Base-by-base conservation (phyloP, 2,797 vertebrate genomes). In the Anniella stebbinsi region DNA sequence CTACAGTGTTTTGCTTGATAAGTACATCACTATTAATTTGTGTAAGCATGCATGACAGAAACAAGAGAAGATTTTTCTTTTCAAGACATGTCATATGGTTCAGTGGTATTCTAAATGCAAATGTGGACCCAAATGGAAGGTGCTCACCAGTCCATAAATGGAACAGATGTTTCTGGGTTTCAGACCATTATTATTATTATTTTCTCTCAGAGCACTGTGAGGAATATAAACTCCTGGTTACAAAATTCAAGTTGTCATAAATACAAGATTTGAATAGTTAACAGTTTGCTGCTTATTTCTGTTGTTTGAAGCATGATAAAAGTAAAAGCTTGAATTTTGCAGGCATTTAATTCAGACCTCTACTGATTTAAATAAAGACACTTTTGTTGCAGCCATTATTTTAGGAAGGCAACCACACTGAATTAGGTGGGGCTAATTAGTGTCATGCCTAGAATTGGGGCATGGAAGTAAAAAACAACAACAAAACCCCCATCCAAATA, bases 11-110 rank as follows among this genome's bases (percentile, higher is more conserved):
- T 69, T 69, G 45, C 86, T 93, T 76, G 87, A 73, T 69, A 75
- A 80, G 87, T 54, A 1, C 72, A 70, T 80, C 81, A 18, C 48
- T 86, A 38, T 90, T 87, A 87, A 54, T 75, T 89, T 92, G 90
- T 9, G 84, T 83, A 63, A 90, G 80, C 81, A 13, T 1, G 0
- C 63, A 15, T 87, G 80, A 48, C 80, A 84, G 81, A 48, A 66
- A 76, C 57, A 88, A 89, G 69, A 41, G 25, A 84, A 69, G 86
- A 11, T 67, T 84, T 91, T 87, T 89, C 45, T 85, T 81, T 84
- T 89, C 80, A 73, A 69, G 51, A 66, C 38, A 33, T 77, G 30
- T 88, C 60, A 23, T 66, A 63, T 81, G 78, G 25, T 87, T 84
- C 73, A 33, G 57, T 57, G 69, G 36, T 21, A 54, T 17, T 51